These are phyloP conservation scores for Peromyscus polionotus DNA, from an alignment of 2,113 vertebrate species.

Conservation along the genomic window DNA sequence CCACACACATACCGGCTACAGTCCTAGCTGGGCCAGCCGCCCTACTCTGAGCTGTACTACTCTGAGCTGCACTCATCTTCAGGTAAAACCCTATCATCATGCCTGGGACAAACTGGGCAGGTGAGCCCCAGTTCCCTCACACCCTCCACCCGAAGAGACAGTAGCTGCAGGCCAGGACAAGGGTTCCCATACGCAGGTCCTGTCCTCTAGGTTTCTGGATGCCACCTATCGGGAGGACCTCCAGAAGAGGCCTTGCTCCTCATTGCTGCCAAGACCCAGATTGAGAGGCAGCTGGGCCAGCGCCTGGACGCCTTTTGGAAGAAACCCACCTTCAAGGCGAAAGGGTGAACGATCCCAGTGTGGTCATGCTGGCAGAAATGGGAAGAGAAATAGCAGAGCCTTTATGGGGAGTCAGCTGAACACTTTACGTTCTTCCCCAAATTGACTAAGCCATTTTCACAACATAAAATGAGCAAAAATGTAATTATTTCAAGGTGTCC, in stretches of 20 bases:
- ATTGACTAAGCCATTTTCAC: constrained; percentile 78
- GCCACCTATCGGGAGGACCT: not conserved
- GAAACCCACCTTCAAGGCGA: not conserved
- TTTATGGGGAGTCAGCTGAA: constrained; percentile 56
- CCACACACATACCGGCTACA: not conserved
- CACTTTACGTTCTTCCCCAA: constrained; percentile 66
- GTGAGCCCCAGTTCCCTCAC: not conserved
- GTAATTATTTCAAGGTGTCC: constrained; percentile 83
- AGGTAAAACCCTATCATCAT: no score
- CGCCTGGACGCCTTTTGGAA: not conserved
- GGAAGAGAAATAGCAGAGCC: constrained; percentile 9
- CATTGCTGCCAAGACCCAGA: not conserved
- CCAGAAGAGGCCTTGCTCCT: no score
- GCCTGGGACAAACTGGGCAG: not conserved
- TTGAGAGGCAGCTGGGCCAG: not conserved
- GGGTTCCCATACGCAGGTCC: not conserved
- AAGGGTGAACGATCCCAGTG: not conserved
- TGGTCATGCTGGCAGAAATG: constrained; percentile 59
- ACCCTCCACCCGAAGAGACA: not conserved
- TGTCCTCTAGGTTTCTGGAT: not conserved
- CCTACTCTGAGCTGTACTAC: not conserved
- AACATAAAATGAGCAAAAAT: constrained; percentile 78
- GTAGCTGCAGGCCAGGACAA: fast-evolving
- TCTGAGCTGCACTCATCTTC: fast-evolving
- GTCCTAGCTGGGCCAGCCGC: not conserved